Conservation (phyloP, 64 coral and sea anemone species). For the Acropora tenuis region DNA sequence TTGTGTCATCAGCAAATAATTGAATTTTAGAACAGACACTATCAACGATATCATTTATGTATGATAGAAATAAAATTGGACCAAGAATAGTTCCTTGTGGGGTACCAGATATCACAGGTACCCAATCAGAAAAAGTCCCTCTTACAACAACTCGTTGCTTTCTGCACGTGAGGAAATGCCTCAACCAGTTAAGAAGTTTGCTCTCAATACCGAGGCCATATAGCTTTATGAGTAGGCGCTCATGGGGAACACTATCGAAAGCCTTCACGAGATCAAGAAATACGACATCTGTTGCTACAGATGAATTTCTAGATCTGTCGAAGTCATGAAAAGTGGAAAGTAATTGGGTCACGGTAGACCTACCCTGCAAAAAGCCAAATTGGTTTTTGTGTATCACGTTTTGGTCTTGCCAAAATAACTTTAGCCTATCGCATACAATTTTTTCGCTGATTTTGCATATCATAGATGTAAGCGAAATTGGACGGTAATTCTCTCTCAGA, state of each 20-base stretch:
- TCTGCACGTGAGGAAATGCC: conserved; percentile 7
- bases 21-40: background rate
- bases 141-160: background rate
- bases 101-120: too few species aligned
- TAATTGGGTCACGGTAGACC: conserved; percentile 22
- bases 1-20: conserved; percentile 22
- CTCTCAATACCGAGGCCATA: conserved; percentile 15
- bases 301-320: conserved; percentile 35
- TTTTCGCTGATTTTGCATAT: conserved; percentile 68
- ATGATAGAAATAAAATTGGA: too few species aligned
- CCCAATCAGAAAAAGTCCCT: conserved; percentile 23
- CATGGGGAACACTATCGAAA: conserved; percentile 32
- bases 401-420: conserved; percentile 1
- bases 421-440: conserved; percentile 50
- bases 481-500: background rate
- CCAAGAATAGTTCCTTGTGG: too few species aligned
- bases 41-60: too few species aligned
- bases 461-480: conserved; percentile 38
- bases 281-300: conserved; percentile 46
- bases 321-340: conserved; percentile 24
- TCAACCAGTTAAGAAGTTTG: conserved; percentile 23
- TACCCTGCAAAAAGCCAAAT: conserved; percentile 27
- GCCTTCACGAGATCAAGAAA: conserved; percentile 35
- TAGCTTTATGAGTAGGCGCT: conserved; percentile 33
- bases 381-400: conserved; percentile 10